Percentiles rank a stretch among this genome's conserved stretches.
Evolutionary conservation across 2,797 vertebrate genomes (phyloP).

Genomic region (Alfaro cultratus): DNA sequence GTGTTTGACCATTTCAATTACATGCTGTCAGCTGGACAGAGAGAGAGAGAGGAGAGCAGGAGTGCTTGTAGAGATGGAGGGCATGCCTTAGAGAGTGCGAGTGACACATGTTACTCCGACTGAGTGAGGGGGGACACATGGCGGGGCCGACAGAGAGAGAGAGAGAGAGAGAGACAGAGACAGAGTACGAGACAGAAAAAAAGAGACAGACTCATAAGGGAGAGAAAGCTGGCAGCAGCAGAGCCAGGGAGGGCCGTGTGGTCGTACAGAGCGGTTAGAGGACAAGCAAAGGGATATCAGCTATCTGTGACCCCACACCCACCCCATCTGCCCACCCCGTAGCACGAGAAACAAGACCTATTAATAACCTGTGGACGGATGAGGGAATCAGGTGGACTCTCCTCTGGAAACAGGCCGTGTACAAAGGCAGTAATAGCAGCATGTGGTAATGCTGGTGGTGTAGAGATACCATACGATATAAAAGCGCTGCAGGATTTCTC

Average conservation of each 20-base stretch:
- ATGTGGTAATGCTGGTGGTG: slow-evolving; percentile 32
- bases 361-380: slow-evolving; percentile 85
- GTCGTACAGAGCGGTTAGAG: slow-evolving; percentile 61
- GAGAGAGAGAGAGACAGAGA: slow-evolving; percentile 24
- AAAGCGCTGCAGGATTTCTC: background rate
- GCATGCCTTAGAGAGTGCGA: slow-evolving; percentile 69
- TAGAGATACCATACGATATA: background rate
- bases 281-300: slow-evolving; percentile 69
- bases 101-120: slow-evolving; percentile 74
- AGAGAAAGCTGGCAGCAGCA: slow-evolving; percentile 58
- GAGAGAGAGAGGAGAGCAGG: slow-evolving; percentile 16
- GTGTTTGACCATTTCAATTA: slow-evolving; percentile 78
- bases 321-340: slow-evolving; percentile 54
- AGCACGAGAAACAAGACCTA: slow-evolving; percentile 76
- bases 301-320: slow-evolving; percentile 71
- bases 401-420: slow-evolving; percentile 64
- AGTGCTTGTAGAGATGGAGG: slow-evolving; percentile 31
- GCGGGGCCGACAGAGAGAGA: slow-evolving; percentile 18
- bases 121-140: slow-evolving; percentile 75
- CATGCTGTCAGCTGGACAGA: slow-evolving; percentile 74
- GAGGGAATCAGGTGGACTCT: slow-evolving; percentile 81
- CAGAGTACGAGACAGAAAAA: slow-evolving; percentile 35
- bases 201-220: slow-evolving; percentile 45
- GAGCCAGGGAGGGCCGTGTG: slow-evolving; percentile 25
- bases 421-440: slow-evolving; percentile 47